A percentile compares a stretch with the other conserved stretches of the same genome.
Evolutionary conservation across 2,113 vertebrate genomes (phyloP).

Genomic region (Cacatua alba): DNA sequence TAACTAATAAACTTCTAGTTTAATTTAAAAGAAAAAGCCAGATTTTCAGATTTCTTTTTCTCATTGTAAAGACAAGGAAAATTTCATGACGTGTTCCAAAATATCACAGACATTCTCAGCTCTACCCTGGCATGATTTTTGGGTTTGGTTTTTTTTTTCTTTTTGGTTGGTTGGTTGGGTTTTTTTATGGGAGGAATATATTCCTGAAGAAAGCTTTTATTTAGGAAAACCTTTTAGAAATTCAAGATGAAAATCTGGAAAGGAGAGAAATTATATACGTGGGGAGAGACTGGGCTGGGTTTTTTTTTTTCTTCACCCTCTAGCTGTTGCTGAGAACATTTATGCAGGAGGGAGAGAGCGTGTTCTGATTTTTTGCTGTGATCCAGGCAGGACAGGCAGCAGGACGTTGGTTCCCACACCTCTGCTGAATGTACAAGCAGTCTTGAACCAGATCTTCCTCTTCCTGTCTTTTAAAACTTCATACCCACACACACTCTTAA

Average conservation of each 20-base stretch:
- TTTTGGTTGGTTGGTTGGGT: neutral
- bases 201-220: neutral
- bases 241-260: neutral
- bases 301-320: neutral
- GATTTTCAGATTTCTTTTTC: neutral
- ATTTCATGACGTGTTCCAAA: neutral
- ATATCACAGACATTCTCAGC: neutral
- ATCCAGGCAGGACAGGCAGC: neutral
- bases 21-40: neutral
- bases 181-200: neutral
- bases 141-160: neutral
- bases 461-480: neutral
- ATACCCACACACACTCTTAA: neutral
- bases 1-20: neutral
- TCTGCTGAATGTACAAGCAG: rapidly evolving
- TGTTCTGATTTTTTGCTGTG: neutral
- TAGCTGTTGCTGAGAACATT: neutral
- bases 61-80: neutral
- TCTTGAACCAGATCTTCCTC: neutral
- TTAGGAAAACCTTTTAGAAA: neutral
- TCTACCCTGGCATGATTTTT: neutral
- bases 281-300: rapidly evolving
- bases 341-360: neutral
- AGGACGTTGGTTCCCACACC: neutral
- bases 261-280: neutral